A percentile compares a stretch with the other conserved stretches of the same genome.
phyloP scores from a whole-genome alignment of 2,797 vertebrate species.

The Dromococcyx pavoninus region DNA sequence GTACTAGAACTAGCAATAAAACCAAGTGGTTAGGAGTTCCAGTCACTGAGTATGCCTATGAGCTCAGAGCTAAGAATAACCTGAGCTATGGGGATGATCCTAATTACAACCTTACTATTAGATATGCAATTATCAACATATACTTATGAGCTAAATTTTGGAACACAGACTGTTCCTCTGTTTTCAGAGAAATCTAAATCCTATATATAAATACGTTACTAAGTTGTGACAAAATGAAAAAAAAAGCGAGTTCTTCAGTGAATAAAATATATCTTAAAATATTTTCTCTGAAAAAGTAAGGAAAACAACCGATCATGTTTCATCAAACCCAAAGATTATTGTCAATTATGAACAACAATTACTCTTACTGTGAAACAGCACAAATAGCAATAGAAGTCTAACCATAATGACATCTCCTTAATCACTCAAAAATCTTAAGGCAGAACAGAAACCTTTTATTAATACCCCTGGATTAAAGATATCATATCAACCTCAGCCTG shows the following conservation, averaged over 20 bases:
- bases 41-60: neutral
- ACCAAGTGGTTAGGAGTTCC: neutral
- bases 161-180: neutral
- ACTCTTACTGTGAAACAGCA: neutral
- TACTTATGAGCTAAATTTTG: neutral
- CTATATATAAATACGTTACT: neutral
- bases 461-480: neutral
- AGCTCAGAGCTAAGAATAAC: slow-evolving; percentile 12
- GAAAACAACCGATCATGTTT: neutral
- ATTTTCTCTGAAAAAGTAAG: neutral
- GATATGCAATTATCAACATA: neutral
- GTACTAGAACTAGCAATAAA: neutral
- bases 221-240: neutral
- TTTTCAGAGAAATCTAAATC: neutral
- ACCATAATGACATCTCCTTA: neutral
- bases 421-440: neutral
- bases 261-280: neutral
- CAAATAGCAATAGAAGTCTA: neutral
- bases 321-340: neutral
- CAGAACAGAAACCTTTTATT: neutral
- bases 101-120: neutral
- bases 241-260: neutral
- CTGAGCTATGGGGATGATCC: neutral
- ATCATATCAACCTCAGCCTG: neutral
- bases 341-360: neutral